A percentile compares a stretch with the other conserved stretches of the same genome.
These are phyloP conservation scores for Mimas tiliae DNA, from an alignment of 2,888 invertebrate genomes.

Conservation along the genomic window DNA sequence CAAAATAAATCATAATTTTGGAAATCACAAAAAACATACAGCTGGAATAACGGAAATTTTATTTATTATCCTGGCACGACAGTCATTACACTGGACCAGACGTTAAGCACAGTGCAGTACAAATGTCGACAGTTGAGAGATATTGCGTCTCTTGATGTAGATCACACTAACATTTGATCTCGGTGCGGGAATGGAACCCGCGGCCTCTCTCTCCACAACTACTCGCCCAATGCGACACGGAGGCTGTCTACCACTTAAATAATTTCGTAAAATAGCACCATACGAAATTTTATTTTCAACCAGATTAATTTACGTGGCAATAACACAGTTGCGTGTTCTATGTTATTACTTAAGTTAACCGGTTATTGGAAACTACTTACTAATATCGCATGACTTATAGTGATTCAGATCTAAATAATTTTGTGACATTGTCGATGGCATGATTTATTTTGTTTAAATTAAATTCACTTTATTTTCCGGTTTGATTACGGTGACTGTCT, in stretches of 20 bases:
- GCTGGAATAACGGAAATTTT: no score
- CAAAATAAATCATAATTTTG: no score
- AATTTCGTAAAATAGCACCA: no score
- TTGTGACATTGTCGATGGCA: neutral
- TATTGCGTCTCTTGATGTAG: no score
- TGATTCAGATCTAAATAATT: neutral
- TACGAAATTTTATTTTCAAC: slow-evolving; percentile 26
- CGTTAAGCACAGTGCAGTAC: no score
- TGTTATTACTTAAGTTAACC: slow-evolving; percentile 30
- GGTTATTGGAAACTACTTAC: slow-evolving; percentile 31
- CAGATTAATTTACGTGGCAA: slow-evolving; percentile 22
- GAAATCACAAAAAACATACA: no score
- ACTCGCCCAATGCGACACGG: no score
- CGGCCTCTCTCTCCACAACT: neutral
- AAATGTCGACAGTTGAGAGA: no score
- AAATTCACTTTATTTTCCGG: neutral
- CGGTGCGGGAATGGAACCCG: no score
- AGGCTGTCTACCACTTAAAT: no score
- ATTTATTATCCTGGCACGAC: neutral
- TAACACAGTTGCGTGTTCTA: slow-evolving; percentile 17
- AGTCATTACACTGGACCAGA: neutral
- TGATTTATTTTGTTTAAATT: slow-evolving; percentile 6
- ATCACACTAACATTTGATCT: neutral
- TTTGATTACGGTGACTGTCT: no score
- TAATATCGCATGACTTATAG: slow-evolving; percentile 16